Evolutionary conservation across 2,113 vertebrate species (phyloP).

Genomic region (Cottus gobio): DNA sequence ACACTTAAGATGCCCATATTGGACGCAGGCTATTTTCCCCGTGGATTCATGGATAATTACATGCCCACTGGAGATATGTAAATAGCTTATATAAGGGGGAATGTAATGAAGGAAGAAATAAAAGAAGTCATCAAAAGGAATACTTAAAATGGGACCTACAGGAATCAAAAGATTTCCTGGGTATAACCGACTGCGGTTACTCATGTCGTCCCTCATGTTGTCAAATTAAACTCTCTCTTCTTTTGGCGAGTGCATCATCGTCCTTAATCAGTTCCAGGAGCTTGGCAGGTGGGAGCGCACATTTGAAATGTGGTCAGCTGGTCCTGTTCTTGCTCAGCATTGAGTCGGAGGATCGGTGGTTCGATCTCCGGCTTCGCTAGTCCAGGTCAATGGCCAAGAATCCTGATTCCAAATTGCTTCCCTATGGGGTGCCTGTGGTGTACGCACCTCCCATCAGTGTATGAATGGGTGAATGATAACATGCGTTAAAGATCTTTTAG

Average conservation of each 20-base stretch:
- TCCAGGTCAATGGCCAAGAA: not conserved
- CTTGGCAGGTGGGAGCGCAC: slow-evolving; percentile 2
- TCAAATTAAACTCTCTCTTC: slow-evolving; percentile 18
- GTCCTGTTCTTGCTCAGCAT: not conserved
- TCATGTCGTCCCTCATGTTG: slow-evolving; percentile 29
- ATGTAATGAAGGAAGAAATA: slow-evolving; percentile 70
- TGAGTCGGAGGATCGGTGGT: not conserved
- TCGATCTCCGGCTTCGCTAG: not conserved
- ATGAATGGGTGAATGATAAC: not conserved
- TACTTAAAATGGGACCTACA: slow-evolving; percentile 65
- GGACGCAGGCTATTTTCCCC: slow-evolving; percentile 50
- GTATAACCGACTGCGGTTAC: slow-evolving; percentile 34
- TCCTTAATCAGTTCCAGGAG: slow-evolving; percentile 34
- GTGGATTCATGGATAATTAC: slow-evolving; percentile 73
- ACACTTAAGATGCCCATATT: slow-evolving; percentile 61
- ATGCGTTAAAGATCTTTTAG: not conserved
- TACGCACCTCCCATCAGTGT: not conserved
- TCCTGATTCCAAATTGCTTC: too few species aligned
- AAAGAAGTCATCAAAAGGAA: slow-evolving; percentile 70
- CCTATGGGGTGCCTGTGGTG: not conserved
- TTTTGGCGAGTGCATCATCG: not conserved
- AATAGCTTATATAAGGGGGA: slow-evolving; percentile 59
- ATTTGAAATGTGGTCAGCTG: slow-evolving; percentile 4
- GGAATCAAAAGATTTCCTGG: slow-evolving; percentile 61
- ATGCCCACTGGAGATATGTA: slow-evolving; percentile 67